Base-by-base conservation (phyloP, 1,140 invertebrate genomes). In the Planococcus citri region DNA sequence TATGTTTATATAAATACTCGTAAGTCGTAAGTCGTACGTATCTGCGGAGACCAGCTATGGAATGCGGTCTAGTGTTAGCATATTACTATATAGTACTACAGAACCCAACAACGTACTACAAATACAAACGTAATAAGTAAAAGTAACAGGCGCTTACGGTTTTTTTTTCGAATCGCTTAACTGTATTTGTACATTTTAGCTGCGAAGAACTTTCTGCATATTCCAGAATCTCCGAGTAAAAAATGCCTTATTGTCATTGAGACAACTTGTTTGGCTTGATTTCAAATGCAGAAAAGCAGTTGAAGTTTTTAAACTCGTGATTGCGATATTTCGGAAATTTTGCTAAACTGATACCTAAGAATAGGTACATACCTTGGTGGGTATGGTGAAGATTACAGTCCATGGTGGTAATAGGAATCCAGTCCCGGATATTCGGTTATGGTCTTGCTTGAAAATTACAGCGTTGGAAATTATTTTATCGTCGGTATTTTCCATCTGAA, bases 31-130 rank as follows among this genome's bases (percentile, higher is more conserved):
- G n/a, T n/a, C n/a, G n/a, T 51, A n/a, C 17, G 41, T 20, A 51
- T 51, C 41, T 51, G 41, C n/a, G 41, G 41, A 51, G 41, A 51
- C 41, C n/a, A 20, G 41, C 41, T 4, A 51, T 51, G 41, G 41
- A 51, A 51, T 51, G 41, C n/a, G 41, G 41, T 51, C 17, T 51
- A 51, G 41, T 51, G 41, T 51, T 51, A 51, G 41, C 41, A 51
- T 51, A 51, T 12, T 33, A 33, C n/a, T n/a, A n/a, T n/a, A n/a
- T n/a, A n/a, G n/a, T n/a, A n/a, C n/a, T 33, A 33, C 29, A 12
- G 29, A 33, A 33, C 29, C 29, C n/a, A n/a, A n/a, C n/a, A n/a
- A n/a, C 33, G 33, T 37, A 8, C 33, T 37, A 14, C 14, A 51
- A 33, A 33, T 12, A 17, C 17, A 51, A 51, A 51, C 17, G 41